Evolutionary conservation across 2,113 vertebrate genomes (phyloP).

Genomic region (Hyla sarda): DNA sequence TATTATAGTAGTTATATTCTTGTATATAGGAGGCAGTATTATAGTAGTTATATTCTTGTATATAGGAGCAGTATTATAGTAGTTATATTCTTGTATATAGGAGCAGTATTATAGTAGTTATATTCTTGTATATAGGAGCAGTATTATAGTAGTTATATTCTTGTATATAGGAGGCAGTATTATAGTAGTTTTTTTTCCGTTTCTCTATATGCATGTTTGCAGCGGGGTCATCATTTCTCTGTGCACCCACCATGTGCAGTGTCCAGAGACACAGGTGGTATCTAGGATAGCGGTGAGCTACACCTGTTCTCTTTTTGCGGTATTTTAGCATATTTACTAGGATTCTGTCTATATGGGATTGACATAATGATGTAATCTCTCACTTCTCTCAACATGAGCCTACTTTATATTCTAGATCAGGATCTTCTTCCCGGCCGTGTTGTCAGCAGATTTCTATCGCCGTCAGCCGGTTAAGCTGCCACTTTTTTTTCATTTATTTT

Average conservation of each 20-base stretch:
- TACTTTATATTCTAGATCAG: not conserved
- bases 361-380: not conserved
- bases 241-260: no score
- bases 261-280: no score
- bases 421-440: no score
- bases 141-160: conserved; percentile 17
- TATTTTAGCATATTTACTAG: no score
- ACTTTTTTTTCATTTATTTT: not conserved
- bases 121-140: conserved; percentile 5
- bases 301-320: no score
- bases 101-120: not conserved
- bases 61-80: not conserved
- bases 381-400: not conserved
- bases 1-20: conserved; percentile 13
- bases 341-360: no score
- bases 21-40: not conserved
- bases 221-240: no score
- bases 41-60: conserved; percentile 4
- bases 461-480: not conserved
- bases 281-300: no score
- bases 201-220: no score
- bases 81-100: conserved; percentile 4
- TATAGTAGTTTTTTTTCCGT: not conserved
- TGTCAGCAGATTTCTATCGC: not conserved
- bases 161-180: not conserved